phyloP scores from a whole-genome alignment of 2,888 invertebrate species.

The Cheilosia urbana region DNA sequence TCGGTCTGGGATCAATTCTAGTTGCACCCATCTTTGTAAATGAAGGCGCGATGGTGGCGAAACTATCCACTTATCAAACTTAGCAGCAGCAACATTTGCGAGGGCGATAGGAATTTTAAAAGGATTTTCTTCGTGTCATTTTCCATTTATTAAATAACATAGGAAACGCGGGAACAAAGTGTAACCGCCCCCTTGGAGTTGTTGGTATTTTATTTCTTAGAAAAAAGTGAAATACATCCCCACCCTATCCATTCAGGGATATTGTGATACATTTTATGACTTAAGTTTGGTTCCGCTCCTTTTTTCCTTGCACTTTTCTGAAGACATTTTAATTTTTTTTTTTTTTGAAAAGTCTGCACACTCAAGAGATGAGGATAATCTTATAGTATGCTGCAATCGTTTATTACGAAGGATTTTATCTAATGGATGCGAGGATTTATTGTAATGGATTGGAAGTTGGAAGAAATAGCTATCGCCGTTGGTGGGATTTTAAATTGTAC shows the following conservation, averaged over 20 bases:
- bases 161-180: conserved; percentile 31
- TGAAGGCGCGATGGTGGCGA: conserved; percentile 17
- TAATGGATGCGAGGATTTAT: conserved; percentile 73
- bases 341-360: conserved; percentile 25
- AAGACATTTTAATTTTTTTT: conserved; percentile 44
- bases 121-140: conserved; percentile 69
- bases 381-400: conserved; percentile 64
- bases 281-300: conserved; percentile 34
- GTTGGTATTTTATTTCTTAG: conserved; percentile 49
- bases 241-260: conserved; percentile 3
- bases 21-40: neutral
- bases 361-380: conserved; percentile 49
- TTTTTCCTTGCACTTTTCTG: conserved; percentile 52
- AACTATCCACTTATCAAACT: conserved; percentile 68
- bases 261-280: conserved; percentile 66
- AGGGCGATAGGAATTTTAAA: conserved; percentile 54
- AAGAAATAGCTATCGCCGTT: conserved; percentile 43
- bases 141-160: conserved; percentile 73
- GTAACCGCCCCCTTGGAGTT: conserved; percentile 14
- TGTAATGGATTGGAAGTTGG: conserved; percentile 70
- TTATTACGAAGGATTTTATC: conserved; percentile 69
- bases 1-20: neutral
- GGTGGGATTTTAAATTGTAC: conserved; percentile 22
- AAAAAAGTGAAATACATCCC: conserved; percentile 9
- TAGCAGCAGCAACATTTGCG: conserved; percentile 20